Evolutionary conservation across 2,797 vertebrate genomes (phyloP), one percentile per base, ranked within the genome.

Genomic region (Dicrostonyx torquatus): DNA sequence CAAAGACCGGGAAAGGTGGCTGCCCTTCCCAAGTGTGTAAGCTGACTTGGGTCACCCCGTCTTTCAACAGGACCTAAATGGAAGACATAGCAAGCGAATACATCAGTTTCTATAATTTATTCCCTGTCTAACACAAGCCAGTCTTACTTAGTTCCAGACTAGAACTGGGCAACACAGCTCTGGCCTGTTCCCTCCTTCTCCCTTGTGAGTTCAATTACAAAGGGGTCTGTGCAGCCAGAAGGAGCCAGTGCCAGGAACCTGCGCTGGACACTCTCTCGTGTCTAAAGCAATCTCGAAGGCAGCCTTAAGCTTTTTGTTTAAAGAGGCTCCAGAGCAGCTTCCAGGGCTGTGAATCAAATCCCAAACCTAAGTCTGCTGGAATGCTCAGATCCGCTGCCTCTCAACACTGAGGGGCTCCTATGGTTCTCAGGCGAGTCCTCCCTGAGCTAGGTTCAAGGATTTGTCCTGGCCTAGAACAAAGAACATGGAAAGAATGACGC

Each of bases 61-160:
- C 93, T 64, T 60, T 96, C 94, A 93, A 48, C 72, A 40, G 40
- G 72, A 85, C 37, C 87, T 84, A 86, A 94, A 80, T 2, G 76
- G 80, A 93, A 96, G 15, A 14, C 31, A 4, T 48, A 77, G 22
- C 62, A 77, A 79, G 20, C 17, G 20, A 79, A 75, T 37, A 10
- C 34, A 75, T 82, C 75, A 18, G 40, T 70, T 64, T 31, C 72
- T 34, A 20, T 37, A 89, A 26, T 7, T 58, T 55, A 29, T n/a
- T 89, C 78, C 34, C 79, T 72, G 6, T 26, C 26, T 62, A 77
- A 85, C 53, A 48, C 58, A 84, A 87, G 53, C 37, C 60, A 45
- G 68, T 26, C 20, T 75, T 70, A 12, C 24, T 64, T 37, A 31
- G 31, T 37, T 75, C 76, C 8, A 64, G 26, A 50, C 84, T 17